Base-by-base conservation (phyloP, 2,797 vertebrate species). In the Spinus olivaceus region DNA sequence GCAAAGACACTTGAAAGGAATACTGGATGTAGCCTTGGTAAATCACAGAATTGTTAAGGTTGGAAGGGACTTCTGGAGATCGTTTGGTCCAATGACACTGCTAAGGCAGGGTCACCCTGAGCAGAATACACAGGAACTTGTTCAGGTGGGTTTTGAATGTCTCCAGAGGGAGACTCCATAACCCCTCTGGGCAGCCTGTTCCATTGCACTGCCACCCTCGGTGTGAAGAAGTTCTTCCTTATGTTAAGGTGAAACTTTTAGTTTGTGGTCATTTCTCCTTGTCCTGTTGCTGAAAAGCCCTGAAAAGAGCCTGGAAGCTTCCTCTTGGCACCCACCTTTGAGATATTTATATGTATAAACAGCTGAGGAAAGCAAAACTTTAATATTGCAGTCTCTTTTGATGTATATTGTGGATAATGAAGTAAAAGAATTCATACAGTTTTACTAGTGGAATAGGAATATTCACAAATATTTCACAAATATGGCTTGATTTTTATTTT, bases 271-370 rank as follows among this genome's bases (percentile, higher is more conserved):
- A 8, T 14, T 14, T 0, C 22, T 78, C 18, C 22, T 51, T 20
- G 3, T 71, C 12, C 18, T 46, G 7, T 21, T 59, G 18, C 28
- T 77, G 30, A 63, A 24, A 11, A 50, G 9, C 0, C 0, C 28
- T 69, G 24, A 23, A 71, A 71, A 59, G n/a, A 35, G 2, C 12
- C 22, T 78, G 33, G 27, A 27, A 28, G 19, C 6, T 8, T 59
- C 18, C 22, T 65, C 46, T 65, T 27, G 24, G 10, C 21, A 51
- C 1, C 8, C 2, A 2, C 10, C 8, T 71, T 32, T 46, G 51
- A 35, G 59, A 41, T 41, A 71, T 14, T 41, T 27, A 20, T 12
- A 6, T 47, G 5, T 37, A 30, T 64, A 28, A 51, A 59, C 19
- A 42, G 12, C 11, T 42, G 64, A 50, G 61, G 50, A 79, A 74